Base-by-base conservation (phyloP, 2,888 invertebrate species). In the Trissolcus japonicus region DNA sequence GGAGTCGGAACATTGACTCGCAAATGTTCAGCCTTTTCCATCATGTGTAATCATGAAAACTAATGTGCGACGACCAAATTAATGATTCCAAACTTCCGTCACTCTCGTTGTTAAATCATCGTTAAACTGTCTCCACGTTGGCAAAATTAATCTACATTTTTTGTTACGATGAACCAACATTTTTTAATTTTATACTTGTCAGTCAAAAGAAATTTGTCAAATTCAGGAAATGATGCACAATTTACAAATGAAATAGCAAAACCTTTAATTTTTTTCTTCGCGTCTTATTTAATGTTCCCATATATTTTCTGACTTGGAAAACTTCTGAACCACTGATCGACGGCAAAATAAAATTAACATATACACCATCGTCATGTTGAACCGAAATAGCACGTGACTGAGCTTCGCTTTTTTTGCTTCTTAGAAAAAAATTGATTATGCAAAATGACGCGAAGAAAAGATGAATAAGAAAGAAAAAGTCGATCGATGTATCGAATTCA, bases 371-470 rank as follows among this genome's bases (percentile, higher is more conserved):
- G 29, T 6, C 29, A 29, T 29, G 1, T 29, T 29, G 29, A 29
- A 48, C 40, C 16, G 16, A 66, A 66, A 57, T 66, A 50, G 51
- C 56, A 57, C 57, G 48, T 51, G 51, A 11, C 16, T 16, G 46
- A 16, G 14, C n/a, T 16, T 46, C 16, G 16, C 19, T 25, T 55
- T 14, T 61, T 53, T 54, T 54, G 60, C 55, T 69, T 61, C 48
- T 69, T 61, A 14, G 19, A n/a, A 13, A 35, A 69, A 69, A 69
- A 62, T 50, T 62, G 69, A 69, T 69, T 69, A 69, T 69, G 69
- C 43, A 69, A 69, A 62, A 50, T 29, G 35, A 21, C 55, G 43
- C 54, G 53, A 17, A 19, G 59, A 41, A 55, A 51, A 54, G 59
- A 56, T 48, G 16, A 41, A 17, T 43, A 14, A 16, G 40, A 53